A percentile compares a stretch with the other conserved stretches of the same genome.
Evolutionary conservation across 1,140 invertebrate species (phyloP).

Genomic region (Drosophila littoralis): DNA sequence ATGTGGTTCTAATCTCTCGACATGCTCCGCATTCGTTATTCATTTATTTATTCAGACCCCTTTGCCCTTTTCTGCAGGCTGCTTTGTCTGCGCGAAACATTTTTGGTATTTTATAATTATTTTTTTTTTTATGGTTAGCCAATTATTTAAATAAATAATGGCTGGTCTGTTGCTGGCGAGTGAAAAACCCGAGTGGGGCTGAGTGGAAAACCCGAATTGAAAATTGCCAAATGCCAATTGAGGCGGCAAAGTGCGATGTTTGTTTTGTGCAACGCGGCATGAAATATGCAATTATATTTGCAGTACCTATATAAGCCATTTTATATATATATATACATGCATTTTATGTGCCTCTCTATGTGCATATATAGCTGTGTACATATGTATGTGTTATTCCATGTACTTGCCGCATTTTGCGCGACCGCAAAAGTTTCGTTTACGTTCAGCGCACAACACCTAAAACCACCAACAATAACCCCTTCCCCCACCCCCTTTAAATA

Average conservation of each 20-base stretch:
- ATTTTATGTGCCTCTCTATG: slow-evolving; percentile 2
- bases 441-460: slow-evolving; percentile 40
- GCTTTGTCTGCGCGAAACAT: slow-evolving; percentile 39
- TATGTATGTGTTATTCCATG: slow-evolving; percentile 19
- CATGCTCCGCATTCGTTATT: slow-evolving; percentile 41
- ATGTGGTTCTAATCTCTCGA: slow-evolving; percentile 31
- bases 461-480: slow-evolving; percentile 22
- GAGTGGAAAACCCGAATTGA: slow-evolving; percentile 49
- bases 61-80: slow-evolving; percentile 1
- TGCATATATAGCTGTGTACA: slow-evolving; percentile 5
- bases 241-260: slow-evolving; percentile 46
- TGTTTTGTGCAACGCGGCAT: slow-evolving; percentile 54
- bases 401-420: slow-evolving; percentile 53
- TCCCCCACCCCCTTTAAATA: background rate
- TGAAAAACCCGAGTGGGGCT: slow-evolving; percentile 30
- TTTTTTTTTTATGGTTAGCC: slow-evolving; percentile 53
- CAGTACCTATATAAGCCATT: slow-evolving; percentile 27
- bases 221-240: slow-evolving; percentile 68
- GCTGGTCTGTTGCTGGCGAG: slow-evolving; percentile 8
- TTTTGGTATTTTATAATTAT: slow-evolving; percentile 58
- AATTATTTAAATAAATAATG: slow-evolving; percentile 81
- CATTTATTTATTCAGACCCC: slow-evolving; percentile 28
- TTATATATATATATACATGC: slow-evolving; percentile 7
- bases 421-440: slow-evolving; percentile 74
- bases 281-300: slow-evolving; percentile 70